Evolutionary conservation across 92 coral and sea anemone genomes (phyloP), one percentile per base, ranked within the genome.

Genomic region (Galaxea fascicularis): DNA sequence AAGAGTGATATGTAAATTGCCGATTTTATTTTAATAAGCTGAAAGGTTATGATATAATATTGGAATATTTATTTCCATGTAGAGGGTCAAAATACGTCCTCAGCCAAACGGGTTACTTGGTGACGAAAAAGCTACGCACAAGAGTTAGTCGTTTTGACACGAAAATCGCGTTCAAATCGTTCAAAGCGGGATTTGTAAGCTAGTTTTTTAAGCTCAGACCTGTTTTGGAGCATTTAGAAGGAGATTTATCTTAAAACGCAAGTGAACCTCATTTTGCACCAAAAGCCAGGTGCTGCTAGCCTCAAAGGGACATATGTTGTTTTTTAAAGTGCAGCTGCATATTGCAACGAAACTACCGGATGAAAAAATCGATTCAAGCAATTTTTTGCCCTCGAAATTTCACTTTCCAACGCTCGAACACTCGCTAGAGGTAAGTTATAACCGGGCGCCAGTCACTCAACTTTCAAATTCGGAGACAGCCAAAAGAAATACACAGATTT

Each of bases 271-370:
- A 93, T 91, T 88, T 94, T 90, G 95, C 88, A 79, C 87, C 68
- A 66, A 31, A 44, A 79, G 95, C 98, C 98, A 94, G 98, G 95
- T 94, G 98, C 95, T 65, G 56, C 57, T 20, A 71, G 78, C 86
- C 80, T 93, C 89, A 93, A 82, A 86, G 92, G 83, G 91, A 90
- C 98, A 94, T 94, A 94, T 94, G 98, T 94, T 94, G 98, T 94
- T 94, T 92, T 94, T 85, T 73, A 41, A 87, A 45, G 88, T 89
- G 95, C 98, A 94, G 98, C 98, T 94, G 98, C 98, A 94, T 60
- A 53, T 65, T 89, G 78, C 88, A 90, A 73, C 93, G 91, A 91
- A 84, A 79, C 93, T 92, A 90, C 98, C 95, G 98, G 95, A 94
- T 90, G 95, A 94, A 93, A 82, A 83, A 78, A 88, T 69, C 88